Evolutionary conservation across 2,888 invertebrate species (phyloP).

Genomic region (Graphium colonna): DNA sequence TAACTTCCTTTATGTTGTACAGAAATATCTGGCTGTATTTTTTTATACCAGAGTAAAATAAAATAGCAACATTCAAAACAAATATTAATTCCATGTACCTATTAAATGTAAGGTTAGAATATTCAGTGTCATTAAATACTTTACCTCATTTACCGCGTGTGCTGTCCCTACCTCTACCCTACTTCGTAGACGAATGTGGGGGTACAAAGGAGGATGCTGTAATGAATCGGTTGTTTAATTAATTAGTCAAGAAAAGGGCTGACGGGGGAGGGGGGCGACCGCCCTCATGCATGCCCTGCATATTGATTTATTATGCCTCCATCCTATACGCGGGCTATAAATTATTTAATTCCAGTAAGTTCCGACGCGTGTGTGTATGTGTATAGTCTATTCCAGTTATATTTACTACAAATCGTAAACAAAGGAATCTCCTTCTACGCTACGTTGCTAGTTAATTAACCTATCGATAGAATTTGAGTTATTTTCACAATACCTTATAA

Average conservation of each 20-base stretch:
- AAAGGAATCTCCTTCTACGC: too few relatives aligned
- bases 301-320: constrained; percentile 77
- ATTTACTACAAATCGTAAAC: too few relatives aligned
- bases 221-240: constrained; percentile 89
- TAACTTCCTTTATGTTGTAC: too few relatives aligned
- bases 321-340: constrained; percentile 62
- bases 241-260: constrained; percentile 82
- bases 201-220: constrained; percentile 78
- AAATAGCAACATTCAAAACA: too few relatives aligned
- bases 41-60: too few relatives aligned
- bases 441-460: too few relatives aligned
- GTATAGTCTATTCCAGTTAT: too few relatives aligned
- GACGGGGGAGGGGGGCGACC: constrained; percentile 35
- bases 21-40: too few relatives aligned
- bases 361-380: constrained; percentile 57
- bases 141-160: constrained; percentile 26
- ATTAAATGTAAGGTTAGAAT: background rate
- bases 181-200: constrained; percentile 73
- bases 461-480: too few relatives aligned
- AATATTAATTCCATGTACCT: too few relatives aligned
- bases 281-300: constrained; percentile 73
- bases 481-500: too few relatives aligned
- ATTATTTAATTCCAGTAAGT: constrained; percentile 77
- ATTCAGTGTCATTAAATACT: background rate
- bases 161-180: constrained; percentile 50